A percentile compares a stretch with the other conserved stretches of the same genome.
Conservation (phyloP, 2,797 vertebrate species). For the Cetoscarus ocellatus region DNA sequence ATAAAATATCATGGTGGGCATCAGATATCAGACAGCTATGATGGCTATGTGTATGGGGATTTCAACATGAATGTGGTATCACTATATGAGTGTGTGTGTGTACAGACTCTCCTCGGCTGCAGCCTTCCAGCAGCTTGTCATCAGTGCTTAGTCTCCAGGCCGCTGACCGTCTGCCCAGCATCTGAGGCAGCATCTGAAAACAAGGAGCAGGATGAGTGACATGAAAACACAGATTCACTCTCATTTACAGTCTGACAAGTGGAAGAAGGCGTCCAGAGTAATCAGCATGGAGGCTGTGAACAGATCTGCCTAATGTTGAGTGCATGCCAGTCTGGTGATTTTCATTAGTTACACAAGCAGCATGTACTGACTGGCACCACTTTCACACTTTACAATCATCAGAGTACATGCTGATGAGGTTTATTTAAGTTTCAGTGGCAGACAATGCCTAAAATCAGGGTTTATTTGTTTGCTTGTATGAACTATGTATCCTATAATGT, state of each 20-base stretch:
- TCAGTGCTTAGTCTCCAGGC: slow-evolving; percentile 60
- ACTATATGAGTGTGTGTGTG: slow-evolving; percentile 22
- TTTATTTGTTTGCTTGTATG: background rate
- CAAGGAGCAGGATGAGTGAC: slow-evolving; percentile 67
- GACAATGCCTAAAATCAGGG: background rate
- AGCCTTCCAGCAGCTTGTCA: slow-evolving; percentile 74
- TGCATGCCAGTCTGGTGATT: slow-evolving; percentile 41
- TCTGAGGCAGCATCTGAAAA: slow-evolving; percentile 59
- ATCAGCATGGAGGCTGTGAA: slow-evolving; percentile 10
- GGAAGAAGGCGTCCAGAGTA: slow-evolving; percentile 24
- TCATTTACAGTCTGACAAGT: slow-evolving; percentile 34
- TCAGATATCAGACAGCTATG: slow-evolving; percentile 55
- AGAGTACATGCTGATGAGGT: background rate
- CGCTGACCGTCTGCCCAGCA: slow-evolving; percentile 51
- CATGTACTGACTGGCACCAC: slow-evolving; percentile 57
- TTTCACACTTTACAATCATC: slow-evolving; percentile 34
- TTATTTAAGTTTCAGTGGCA: slow-evolving; percentile 18
- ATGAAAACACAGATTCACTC: slow-evolving; percentile 51
- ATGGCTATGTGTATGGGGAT: slow-evolving; percentile 36
- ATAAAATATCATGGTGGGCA: slow-evolving; percentile 57
- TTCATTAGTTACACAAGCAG: slow-evolving; percentile 47
- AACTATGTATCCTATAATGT: background rate
- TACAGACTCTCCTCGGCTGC: slow-evolving; percentile 53
- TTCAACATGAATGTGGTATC: slow-evolving; percentile 30
- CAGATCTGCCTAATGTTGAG: slow-evolving; percentile 32